Percentiles rank a stretch among this genome's conserved stretches.
These are phyloP conservation scores for Erebia aethiops DNA, from an alignment of 2,888 invertebrate genomes.

Conservation along the genomic window DNA sequence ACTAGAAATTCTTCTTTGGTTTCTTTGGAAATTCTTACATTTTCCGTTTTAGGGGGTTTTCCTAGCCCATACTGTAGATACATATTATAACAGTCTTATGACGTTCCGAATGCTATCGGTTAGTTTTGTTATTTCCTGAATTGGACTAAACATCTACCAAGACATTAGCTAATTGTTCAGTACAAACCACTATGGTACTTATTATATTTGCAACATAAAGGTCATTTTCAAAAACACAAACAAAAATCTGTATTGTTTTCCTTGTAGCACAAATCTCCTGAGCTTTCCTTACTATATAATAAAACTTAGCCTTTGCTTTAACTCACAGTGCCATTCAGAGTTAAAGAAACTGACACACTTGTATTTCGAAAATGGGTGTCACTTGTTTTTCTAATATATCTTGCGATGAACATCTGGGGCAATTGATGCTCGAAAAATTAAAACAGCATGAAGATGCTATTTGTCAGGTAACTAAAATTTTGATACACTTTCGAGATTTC, in stretches of 20 bases:
- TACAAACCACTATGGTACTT: conserved; percentile 6
- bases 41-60: conserved; percentile 7
- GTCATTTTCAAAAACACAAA: not conserved
- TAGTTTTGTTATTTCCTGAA: not conserved
- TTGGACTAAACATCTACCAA: not conserved
- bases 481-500: not conserved
- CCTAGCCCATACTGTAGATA: not conserved
- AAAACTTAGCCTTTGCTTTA: not conserved
- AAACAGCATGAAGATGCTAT: conserved; percentile 37
- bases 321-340: conserved; percentile 2
- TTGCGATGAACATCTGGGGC: conserved; percentile 51
- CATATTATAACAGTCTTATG: too few relatives aligned
- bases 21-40: not conserved
- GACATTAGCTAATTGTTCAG: not conserved
- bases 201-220: not conserved
- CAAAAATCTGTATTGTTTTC: not conserved
- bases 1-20: too few relatives aligned
- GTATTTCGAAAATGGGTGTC: conserved; percentile 7
- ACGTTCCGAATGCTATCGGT: too few relatives aligned
- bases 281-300: too few relatives aligned
- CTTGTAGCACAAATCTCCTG: not conserved
- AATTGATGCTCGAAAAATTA: conserved; percentile 51
- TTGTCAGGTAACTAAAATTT: conserved; percentile 36
- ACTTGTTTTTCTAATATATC: not conserved
- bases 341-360: not conserved